Conservation (phyloP, 2,113 vertebrate genomes). For the Gopherus flavomarginatus region DNA sequence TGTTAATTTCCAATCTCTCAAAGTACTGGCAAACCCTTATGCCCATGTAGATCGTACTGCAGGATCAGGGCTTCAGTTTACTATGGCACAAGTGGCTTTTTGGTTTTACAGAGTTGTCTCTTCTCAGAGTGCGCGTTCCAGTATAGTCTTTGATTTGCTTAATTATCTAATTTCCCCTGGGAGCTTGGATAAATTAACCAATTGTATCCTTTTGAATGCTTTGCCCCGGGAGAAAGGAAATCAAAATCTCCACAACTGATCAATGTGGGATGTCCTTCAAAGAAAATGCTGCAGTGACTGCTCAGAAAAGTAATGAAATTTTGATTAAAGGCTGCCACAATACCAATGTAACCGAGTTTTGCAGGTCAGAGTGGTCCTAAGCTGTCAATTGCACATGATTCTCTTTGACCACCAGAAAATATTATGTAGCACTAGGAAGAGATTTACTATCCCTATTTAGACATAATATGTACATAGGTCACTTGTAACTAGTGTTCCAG, state of each 20-base stretch:
- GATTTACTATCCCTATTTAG: background rate
- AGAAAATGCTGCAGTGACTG: background rate
- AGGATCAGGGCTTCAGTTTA: slow-evolving; percentile 6
- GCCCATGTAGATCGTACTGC: background rate
- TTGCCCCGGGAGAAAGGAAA: background rate
- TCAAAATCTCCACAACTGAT: background rate
- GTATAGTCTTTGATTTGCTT: background rate
- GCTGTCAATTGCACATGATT: background rate
- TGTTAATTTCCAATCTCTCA: background rate
- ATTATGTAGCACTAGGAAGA: background rate
- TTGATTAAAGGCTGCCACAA: slow-evolving; percentile 23
- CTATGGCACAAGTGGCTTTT: background rate
- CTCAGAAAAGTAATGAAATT: background rate
- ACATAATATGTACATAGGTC: background rate
- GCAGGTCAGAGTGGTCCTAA: background rate
- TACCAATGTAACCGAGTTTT: background rate
- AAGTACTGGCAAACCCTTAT: background rate
- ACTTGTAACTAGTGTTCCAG: background rate
- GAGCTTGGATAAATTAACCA: slow-evolving; percentile 9
- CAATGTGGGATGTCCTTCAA: slow-evolving; percentile 33
- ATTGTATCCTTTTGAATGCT: background rate
- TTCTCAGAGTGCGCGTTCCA: background rate
- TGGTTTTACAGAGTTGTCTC: background rate
- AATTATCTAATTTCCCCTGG: background rate
- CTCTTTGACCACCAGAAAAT: background rate